Conservation (phyloP, 2,888 invertebrate species). For the Tetragnatha montana region DNA sequence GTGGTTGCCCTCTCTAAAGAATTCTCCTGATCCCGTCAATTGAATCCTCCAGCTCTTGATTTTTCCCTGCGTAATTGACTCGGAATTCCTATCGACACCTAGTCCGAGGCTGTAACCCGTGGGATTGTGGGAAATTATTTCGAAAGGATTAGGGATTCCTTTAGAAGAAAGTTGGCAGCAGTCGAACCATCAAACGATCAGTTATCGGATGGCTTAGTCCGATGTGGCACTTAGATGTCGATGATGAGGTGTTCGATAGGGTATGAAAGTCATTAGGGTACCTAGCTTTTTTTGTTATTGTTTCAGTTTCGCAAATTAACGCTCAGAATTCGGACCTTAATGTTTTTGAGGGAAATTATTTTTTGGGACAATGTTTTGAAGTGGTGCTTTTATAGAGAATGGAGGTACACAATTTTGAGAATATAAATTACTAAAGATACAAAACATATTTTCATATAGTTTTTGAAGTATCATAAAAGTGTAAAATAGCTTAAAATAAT, state of each 20-base stretch:
- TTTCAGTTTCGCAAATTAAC: background rate
- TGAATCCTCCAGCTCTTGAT: constrained; percentile 5
- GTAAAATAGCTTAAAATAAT: no score
- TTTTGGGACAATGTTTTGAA: no score
- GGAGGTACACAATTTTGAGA: no score
- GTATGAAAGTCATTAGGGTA: background rate
- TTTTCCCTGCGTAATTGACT: constrained; percentile 21
- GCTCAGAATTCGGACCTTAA: no score
- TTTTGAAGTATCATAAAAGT: no score
- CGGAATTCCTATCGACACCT: background rate
- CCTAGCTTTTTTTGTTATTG: background rate
- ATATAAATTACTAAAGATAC: no score
- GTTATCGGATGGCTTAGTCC: background rate
- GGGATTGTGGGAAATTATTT: background rate
- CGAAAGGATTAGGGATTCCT: background rate
- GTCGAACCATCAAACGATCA: background rate
- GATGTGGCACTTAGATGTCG: background rate
- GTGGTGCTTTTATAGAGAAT: no score
- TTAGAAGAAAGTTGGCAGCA: background rate
- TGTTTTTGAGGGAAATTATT: no score
- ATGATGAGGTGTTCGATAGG: background rate
- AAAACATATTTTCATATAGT: no score
- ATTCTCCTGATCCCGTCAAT: constrained; percentile 22
- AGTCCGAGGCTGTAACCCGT: background rate
- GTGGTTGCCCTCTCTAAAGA: constrained; percentile 41